These are phyloP conservation scores for Thamnophis elegans DNA, from an alignment of 2,797 vertebrate species.

Conservation along the genomic window DNA sequence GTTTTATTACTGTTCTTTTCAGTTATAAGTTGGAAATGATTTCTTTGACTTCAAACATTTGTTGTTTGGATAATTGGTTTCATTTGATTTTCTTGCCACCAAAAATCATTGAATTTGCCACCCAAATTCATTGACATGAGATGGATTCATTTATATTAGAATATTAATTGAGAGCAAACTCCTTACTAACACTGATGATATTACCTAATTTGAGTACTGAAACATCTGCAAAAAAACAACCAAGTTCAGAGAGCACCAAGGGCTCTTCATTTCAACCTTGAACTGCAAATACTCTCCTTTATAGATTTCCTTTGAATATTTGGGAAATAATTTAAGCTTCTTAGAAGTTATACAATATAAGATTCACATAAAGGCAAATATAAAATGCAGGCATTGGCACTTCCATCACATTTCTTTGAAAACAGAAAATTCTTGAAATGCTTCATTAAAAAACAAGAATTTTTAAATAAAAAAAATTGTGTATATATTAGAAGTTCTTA, in stretches of 20 bases:
- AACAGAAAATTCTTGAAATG: neutral
- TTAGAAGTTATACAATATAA: neutral
- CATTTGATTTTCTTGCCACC: neutral
- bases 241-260: neutral
- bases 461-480: neutral
- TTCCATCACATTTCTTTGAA: neutral
- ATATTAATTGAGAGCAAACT: neutral
- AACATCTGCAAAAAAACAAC: neutral
- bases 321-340: neutral
- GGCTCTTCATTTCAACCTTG: neutral
- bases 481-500: neutral
- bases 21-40: neutral
- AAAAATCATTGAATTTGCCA: neutral
- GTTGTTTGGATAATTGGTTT: neutral
- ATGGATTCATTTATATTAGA: neutral
- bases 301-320: neutral
- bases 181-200: neutral
- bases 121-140: neutral
- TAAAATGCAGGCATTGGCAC: neutral
- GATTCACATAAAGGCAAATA: neutral
- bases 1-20: neutral
- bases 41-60: neutral
- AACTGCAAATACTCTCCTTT: neutral
- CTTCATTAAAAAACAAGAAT: neutral
- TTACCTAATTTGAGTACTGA: neutral